Percentiles rank a stretch among this genome's conserved stretches.
Conservation (phyloP, 2,888 invertebrate species). For the Himalopsyche kuldschensis region DNA sequence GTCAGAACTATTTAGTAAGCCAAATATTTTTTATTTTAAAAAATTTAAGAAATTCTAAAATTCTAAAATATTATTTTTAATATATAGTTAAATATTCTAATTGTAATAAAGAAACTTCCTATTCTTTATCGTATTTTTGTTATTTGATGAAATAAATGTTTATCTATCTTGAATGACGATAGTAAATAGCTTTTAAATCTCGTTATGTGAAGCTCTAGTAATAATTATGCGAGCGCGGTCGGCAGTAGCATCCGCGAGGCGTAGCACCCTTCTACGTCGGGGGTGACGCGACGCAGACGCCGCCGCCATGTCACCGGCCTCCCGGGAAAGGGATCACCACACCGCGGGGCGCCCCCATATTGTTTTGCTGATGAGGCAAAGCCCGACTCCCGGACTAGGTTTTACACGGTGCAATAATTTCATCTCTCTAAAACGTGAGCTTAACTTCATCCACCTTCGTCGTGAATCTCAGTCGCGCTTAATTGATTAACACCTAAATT, state of each 20-base stretch:
- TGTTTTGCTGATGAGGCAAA: constrained; percentile 31
- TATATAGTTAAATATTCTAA: too few species aligned
- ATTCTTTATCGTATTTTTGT: too few species aligned
- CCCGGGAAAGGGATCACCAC: constrained; percentile 14
- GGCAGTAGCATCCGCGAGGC: background rate
- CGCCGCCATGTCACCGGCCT: background rate
- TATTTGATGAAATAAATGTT: too few species aligned
- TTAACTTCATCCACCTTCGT: background rate
- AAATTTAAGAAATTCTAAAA: too few species aligned
- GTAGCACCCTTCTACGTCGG: constrained; percentile 1
- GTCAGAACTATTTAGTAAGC: too few species aligned
- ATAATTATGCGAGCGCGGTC: background rate
- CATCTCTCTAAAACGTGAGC: background rate
- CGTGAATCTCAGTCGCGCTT: background rate
- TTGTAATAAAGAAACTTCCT: too few species aligned
- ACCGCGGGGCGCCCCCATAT: constrained; percentile 25
- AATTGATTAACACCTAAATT: background rate
- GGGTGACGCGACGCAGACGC: background rate
- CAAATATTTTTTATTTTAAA: too few species aligned
- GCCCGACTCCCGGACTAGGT: background rate
- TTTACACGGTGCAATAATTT: background rate
- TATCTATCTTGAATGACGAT: background rate
- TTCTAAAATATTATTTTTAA: too few species aligned
- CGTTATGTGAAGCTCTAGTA: background rate
- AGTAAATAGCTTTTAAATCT: background rate